Percentiles rank a stretch among this genome's conserved stretches.
Evolutionary conservation across 53 echinoderm and acorn worm species (phyloP).

Genomic region (Holothuria scabra): DNA sequence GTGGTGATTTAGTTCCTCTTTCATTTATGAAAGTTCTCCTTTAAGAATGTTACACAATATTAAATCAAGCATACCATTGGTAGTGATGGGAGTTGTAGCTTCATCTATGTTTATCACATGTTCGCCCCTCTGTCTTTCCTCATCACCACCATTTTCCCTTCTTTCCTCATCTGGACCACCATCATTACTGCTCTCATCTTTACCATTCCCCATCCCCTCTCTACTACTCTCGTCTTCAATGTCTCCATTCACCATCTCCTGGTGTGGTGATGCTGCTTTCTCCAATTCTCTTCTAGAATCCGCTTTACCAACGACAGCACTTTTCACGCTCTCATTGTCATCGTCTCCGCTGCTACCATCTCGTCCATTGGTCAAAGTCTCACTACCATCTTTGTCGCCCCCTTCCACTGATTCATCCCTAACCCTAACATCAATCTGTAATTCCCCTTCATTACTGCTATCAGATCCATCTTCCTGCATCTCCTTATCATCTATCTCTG

Average conservation of each 20-base stretch:
- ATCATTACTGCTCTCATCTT: constrained; percentile 14
- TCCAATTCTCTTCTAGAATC: too few relatives aligned
- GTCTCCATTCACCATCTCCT: background rate
- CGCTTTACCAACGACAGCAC: constrained; percentile 47
- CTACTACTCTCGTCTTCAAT: background rate
- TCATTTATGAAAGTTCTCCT: too few relatives aligned
- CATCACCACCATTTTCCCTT: background rate
- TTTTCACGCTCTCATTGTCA: constrained; percentile 79
- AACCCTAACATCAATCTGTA: background rate
- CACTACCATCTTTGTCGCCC: background rate
- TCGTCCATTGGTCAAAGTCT: constrained; percentile 16
- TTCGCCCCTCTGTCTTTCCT: background rate
- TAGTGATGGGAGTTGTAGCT: constrained; percentile 4
- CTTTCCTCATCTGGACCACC: background rate
- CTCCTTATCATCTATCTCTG: background rate
- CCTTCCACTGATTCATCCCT: constrained; percentile 22
- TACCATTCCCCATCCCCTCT: background rate
- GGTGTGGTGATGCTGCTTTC: too few relatives aligned
- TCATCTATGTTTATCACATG: background rate
- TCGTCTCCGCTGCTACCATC: background rate
- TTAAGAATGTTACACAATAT: background rate
- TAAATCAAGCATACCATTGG: background rate
- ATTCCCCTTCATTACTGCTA: constrained; percentile 5
- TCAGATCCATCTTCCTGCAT: background rate
- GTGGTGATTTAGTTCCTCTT: too few relatives aligned